Evolutionary conservation across 2,113 vertebrate genomes (phyloP).

Genomic region (Fregata magnificens): DNA sequence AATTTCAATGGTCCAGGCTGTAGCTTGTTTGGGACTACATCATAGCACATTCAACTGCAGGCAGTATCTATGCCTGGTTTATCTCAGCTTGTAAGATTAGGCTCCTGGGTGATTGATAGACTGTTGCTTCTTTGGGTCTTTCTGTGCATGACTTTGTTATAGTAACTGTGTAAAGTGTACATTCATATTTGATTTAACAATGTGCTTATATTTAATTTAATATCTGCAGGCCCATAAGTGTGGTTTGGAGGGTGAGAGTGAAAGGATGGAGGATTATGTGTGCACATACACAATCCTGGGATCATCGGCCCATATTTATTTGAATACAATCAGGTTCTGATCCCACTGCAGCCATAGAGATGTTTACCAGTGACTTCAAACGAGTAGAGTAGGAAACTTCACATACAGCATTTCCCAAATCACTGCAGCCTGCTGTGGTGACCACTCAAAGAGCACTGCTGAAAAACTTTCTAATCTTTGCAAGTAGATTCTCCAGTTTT

Average conservation of each 20-base stretch:
- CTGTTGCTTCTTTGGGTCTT: background rate
- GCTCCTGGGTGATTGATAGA: background rate
- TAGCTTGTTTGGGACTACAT: background rate
- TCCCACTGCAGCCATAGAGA: background rate
- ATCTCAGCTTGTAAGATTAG: background rate
- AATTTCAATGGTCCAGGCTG: background rate
- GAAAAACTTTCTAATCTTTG: background rate
- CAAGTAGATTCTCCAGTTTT: background rate
- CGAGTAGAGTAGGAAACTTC: background rate
- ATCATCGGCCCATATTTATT: background rate
- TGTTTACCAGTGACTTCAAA: background rate
- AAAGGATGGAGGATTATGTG: background rate
- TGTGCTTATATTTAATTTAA: background rate
- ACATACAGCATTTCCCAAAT: background rate
- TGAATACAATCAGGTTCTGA: background rate
- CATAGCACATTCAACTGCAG: background rate
- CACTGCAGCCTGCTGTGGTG: background rate
- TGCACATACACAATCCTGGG: background rate
- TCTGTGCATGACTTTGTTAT: background rate
- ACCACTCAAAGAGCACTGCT: background rate
- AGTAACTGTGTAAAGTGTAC: background rate
- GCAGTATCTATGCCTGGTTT: background rate
- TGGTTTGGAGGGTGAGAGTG: background rate
- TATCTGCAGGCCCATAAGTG: background rate
- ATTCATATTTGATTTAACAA: background rate